Base-by-base conservation (phyloP, 2,797 vertebrate species). In the Aplochiton taeniatus region DNA sequence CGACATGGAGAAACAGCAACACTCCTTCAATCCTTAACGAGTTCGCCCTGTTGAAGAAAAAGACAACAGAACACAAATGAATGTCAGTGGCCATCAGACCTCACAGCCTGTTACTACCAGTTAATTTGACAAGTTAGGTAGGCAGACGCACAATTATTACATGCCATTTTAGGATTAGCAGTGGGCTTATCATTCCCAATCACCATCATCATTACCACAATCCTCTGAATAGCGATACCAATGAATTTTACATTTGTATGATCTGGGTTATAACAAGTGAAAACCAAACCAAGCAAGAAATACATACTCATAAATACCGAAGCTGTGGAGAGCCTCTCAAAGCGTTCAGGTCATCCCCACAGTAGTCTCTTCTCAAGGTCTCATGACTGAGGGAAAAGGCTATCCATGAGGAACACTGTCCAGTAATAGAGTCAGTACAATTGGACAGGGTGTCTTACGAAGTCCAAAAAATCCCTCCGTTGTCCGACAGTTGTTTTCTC, bases 301-400 rank as follows among this genome's bases (percentile, higher is more conserved):
- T 6, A 31, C 31, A 31, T 31, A 31, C 31, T 31, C 31, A 31
- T 31, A 31, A 31, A 31, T 31, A 9, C 59, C 9, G 59, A 14
- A 10, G 18, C 42, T 20, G 10, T 41, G 59, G 9, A 50, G 60
- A 31, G 16, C 41, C 31, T 47, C 58, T 8, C 19, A 43, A n/a
- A 10, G 58, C 46, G 58, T 59, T 44, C 18, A 59, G 44, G 58
- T 46, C 58, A 10, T 59, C n/a, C 11, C 18, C 18, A 59, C 8
- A 11, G 44, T 11, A 7, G 16, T 58, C 57, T 5, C 46, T 58
- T 18, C 43, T 58, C 19, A n/a, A 6, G n/a, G 57, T 31, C n/a
- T 18, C 47, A 41, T 49, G 13, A 5, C 59, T n/a, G 17, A 48
- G 19, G 18, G n/a, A n/a, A 42, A 16, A 61, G 9, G 46, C 47